Evolutionary conservation across 2,797 vertebrate genomes (phyloP).

Genomic region (Sparus aurata): DNA sequence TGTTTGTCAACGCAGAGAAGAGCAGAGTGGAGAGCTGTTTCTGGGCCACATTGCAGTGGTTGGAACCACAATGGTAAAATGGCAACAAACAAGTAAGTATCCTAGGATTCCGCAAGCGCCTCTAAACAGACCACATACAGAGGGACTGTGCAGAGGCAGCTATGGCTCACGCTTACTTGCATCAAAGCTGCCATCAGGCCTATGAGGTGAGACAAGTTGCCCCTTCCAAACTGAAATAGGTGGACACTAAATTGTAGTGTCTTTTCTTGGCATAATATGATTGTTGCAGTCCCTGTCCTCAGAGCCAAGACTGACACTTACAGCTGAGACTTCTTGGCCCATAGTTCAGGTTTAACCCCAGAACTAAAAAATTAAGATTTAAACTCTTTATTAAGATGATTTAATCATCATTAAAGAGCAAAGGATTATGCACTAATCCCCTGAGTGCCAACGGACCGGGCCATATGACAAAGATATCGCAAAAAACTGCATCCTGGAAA

Average conservation of each 20-base stretch:
- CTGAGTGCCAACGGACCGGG: neutral
- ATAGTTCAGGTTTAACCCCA: neutral
- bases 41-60: no score
- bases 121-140: neutral
- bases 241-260: neutral
- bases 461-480: no score
- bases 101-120: neutral
- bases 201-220: neutral
- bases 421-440: neutral
- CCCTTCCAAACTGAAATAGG: neutral
- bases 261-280: rapidly evolving
- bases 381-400: no score
- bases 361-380: no score
- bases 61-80: no score
- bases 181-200: neutral
- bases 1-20: no score
- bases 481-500: no score
- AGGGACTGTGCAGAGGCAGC: no score
- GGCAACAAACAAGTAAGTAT: no score
- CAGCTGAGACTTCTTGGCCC: neutral
- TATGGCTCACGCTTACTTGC: neutral
- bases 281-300: neutral
- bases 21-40: no score
- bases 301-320: neutral
- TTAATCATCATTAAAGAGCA: conserved; percentile 10